Base-by-base conservation (phyloP, 2,888 invertebrate genomes). In the Hymenopus coronatus region DNA sequence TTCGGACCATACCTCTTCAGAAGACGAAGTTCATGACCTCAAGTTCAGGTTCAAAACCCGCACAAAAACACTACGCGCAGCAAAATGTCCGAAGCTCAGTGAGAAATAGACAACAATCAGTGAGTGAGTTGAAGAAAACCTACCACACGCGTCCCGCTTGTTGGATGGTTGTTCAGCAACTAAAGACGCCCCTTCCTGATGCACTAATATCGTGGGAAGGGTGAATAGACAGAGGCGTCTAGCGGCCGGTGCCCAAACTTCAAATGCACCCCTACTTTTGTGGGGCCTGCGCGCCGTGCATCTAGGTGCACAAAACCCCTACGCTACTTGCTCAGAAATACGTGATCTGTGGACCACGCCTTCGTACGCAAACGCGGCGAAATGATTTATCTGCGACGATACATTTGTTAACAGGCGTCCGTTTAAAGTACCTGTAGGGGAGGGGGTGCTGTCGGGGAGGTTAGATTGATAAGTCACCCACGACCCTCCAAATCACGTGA, bases 311-410 rank as follows among this genome's bases (percentile, higher is more conserved):
- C 8, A 8, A 70, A 70, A 20, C 54, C 40, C 20, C 54, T 54
- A 54, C 54, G 54, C 25, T 70, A 25, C 54, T 70, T 70, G 54
- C 54, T 70, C 25, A 25, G 54, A 70, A 70, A 83, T 30, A 28
- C 54, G 54, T 70, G 54, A 20, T 70, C 54, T 25, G 54, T 70
- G 54, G 70, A 84, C 85, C 88, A 88, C 88, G 85, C 84, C 85
- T 85, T 85, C 85, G 20, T 81, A 88, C 70, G 81, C 83, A 85
- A 88, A 85, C 30, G 85, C 70, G 88, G 85, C 81, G 28, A 88
- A 88, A 88, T 88, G 88, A 88, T 88, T 88, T 88, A 88, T 81
- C 70, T 28, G 70, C 27, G 84, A 88, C 46, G 85, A 85, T 88
- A 85, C 84, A 85, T 85, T 85, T 81, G 70, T 85, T 88, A 46